Evolutionary conservation across 2,113 vertebrate genomes (phyloP), one percentile per base, ranked within the genome.

Genomic region (Chaetodon trifascialis): DNA sequence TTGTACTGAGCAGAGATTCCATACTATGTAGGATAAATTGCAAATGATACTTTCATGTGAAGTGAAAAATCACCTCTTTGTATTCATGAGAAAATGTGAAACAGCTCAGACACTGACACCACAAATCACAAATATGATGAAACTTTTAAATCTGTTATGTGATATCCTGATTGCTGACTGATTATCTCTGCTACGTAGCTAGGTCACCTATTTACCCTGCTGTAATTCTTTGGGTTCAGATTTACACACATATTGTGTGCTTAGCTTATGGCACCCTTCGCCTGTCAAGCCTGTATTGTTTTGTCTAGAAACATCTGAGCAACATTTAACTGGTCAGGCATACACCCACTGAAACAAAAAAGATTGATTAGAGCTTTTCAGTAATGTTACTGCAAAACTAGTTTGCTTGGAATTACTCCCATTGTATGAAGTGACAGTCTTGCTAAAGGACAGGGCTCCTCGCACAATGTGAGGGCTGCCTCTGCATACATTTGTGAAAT

Each of bases 401-500:
- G 12, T 59, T 36, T 59, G 19, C 7, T 68, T 36, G 6, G 5
- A 12, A 38, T 55, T 73, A n/a, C n/a, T 44, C 36, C 15, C 15
- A 25, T 25, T 30, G 6, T 34, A 42, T 54, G 10, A n/a, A 46
- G 25, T 46, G 21, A 5, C 30, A 19, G 0, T 72, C 59, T 23
- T 46, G 21, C 54, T 21, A 46, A 77, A 79, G 34, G 55, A 67
- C 19, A 38, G 55, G 64, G 6, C 34, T 17, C 17, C 62, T 36
- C 40, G 15, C 8, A 19, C 12, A 25, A 62, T 62, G n/a, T 14
- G n/a, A 40, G n/a, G 17, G 10, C 60, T 80, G 59, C 38, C 44
- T 15, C 42, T 70, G 12, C 56, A 73, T 76, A 38, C 36, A 25
- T 75, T 34, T 69, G 56, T 19, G 5, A 52, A 68, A 42, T 55